These are phyloP conservation scores for Drosophila nr. perissopoda DNA, from an alignment of 2,888 invertebrate genomes.

Conservation along the genomic window DNA sequence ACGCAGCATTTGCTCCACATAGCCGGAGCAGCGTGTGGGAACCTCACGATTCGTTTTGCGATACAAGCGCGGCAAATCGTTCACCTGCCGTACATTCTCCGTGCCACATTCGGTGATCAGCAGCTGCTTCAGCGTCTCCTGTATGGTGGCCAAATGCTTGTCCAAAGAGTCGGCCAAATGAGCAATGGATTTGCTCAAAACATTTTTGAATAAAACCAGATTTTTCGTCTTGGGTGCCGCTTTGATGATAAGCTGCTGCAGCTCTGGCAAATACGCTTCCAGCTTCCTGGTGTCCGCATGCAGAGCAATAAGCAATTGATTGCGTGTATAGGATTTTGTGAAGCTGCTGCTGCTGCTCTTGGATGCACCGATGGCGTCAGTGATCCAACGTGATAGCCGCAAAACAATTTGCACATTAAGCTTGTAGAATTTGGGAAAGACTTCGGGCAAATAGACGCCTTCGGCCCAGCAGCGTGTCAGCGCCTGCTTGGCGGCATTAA, in stretches of 20 bases:
- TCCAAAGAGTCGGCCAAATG: conserved; percentile 64
- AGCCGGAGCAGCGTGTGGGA: conserved; percentile 92
- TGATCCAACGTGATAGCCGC: conserved; percentile 91
- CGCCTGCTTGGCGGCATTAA: conserved; percentile 86
- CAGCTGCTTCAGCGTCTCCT: conserved; percentile 91
- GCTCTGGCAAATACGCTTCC: conserved; percentile 62
- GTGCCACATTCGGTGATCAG: conserved; percentile 90
- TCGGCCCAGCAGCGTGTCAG: conserved; percentile 90
- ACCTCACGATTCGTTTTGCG: conserved; percentile 95
- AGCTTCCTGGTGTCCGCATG: conserved; percentile 78
- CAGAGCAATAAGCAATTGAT: conserved; percentile 72
- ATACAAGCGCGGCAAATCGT: conserved; percentile 96
- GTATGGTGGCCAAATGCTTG: conserved; percentile 64
- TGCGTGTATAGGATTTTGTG: conserved; percentile 56
- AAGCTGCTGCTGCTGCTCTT: conserved; percentile 50
- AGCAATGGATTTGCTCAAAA: conserved; percentile 73
- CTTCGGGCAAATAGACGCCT: conserved; percentile 91
- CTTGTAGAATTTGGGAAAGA: conserved; percentile 95
- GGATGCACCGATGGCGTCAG: conserved; percentile 76
- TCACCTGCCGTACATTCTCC: conserved; percentile 91
- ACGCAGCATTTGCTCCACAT: conserved; percentile 89
- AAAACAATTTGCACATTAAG: conserved; percentile 93
- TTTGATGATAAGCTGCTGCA: conserved; percentile 89
- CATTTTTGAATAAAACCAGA: conserved; percentile 56
- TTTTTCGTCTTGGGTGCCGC: conserved; percentile 55